Evolutionary conservation across 2,797 vertebrate genomes (phyloP).

Genomic region (Sus cebifrons): DNA sequence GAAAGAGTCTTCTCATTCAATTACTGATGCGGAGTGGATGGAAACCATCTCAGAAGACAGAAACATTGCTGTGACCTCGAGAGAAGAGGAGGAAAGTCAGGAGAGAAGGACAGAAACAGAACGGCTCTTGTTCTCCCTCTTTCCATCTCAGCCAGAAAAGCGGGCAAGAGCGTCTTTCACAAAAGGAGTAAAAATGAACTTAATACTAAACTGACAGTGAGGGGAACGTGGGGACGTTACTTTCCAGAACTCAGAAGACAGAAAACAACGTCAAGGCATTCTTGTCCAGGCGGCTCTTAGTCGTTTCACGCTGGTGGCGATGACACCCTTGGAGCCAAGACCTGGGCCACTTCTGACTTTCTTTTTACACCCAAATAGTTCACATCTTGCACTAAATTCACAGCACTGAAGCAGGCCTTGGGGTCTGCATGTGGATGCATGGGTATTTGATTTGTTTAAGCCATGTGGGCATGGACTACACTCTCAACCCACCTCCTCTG

Average conservation of each 20-base stretch:
- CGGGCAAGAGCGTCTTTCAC: background rate
- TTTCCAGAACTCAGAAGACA: background rate
- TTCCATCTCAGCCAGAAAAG: background rate
- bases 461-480: background rate
- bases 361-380: background rate
- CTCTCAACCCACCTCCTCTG: background rate
- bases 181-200: background rate
- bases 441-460: constrained; percentile 35
- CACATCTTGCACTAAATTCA: constrained; percentile 35
- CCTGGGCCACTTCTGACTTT: background rate
- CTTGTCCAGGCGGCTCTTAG: background rate
- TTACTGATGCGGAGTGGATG: background rate
- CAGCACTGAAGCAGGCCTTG: background rate
- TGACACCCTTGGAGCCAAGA: background rate
- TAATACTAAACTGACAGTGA: background rate
- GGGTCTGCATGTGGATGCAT: constrained; percentile 6
- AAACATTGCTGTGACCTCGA: background rate
- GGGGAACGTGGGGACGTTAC: background rate
- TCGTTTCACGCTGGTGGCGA: background rate
- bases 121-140: background rate
- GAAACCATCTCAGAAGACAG: background rate
- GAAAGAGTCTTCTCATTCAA: background rate
- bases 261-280: background rate
- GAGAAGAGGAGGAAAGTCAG: background rate
- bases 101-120: background rate